Conservation (phyloP, 2,113 vertebrate genomes). For the Mesembrinibis cayennensis region DNA sequence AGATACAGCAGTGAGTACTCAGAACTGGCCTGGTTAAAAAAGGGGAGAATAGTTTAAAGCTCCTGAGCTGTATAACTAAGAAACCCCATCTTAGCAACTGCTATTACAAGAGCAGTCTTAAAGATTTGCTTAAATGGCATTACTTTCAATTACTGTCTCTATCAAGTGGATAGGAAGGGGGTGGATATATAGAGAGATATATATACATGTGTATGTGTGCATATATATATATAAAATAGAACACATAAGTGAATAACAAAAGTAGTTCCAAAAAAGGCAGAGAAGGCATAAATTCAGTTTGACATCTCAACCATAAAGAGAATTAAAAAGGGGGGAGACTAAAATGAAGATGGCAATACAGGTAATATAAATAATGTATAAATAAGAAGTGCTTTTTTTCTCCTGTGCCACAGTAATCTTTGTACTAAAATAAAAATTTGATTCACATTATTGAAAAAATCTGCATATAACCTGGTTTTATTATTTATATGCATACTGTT, state of each 20-base stretch:
- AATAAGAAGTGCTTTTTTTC: not conserved
- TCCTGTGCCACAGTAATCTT: not conserved
- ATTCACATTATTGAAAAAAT: not conserved
- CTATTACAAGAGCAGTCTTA: not conserved
- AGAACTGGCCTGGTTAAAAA: not conserved
- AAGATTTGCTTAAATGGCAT: not conserved
- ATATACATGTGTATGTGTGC: too few species aligned
- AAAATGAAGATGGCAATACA: not conserved
- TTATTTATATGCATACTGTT: not conserved
- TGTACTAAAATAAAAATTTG: not conserved
- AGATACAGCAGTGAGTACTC: not conserved
- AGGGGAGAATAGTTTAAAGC: not conserved
- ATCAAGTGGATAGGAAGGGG: not conserved
- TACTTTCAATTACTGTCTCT: not conserved
- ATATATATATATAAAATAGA: not conserved
- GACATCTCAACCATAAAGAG: not conserved
- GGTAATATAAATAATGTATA: not conserved
- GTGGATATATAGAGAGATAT: not conserved
- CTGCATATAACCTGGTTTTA: not conserved
- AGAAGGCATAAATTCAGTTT: not conserved
- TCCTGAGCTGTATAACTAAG: not conserved
- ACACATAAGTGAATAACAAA: not conserved
- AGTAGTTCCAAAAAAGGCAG: not conserved
- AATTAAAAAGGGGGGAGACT: not conserved
- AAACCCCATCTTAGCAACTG: not conserved